A percentile compares a stretch with the other conserved stretches of the same genome.
phyloP scores from a whole-genome alignment of 2,888 invertebrate genomes.

The Drosophila emarginata region DNA sequence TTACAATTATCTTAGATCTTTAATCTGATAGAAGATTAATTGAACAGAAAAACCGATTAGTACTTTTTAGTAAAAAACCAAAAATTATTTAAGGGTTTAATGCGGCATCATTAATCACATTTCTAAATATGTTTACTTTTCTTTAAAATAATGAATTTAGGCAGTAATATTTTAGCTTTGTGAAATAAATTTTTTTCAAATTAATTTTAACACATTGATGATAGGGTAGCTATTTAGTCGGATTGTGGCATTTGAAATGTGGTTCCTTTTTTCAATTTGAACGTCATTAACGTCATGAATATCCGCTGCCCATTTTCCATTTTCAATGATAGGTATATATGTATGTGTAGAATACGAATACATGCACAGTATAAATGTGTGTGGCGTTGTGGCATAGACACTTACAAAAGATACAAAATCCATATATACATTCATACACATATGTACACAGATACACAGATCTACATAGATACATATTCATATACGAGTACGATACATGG shows the following conservation, averaged over 20 bases:
- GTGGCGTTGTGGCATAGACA: slow-evolving; percentile 7
- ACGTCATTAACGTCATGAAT: slow-evolving; percentile 67
- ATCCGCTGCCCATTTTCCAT: slow-evolving; percentile 60
- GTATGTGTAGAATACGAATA: not conserved
- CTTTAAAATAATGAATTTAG: not conserved
- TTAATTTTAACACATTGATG: not conserved
- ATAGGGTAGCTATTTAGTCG: not conserved
- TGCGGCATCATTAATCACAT: too few species aligned
- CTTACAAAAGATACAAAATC: slow-evolving; percentile 22
- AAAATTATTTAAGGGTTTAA: too few species aligned
- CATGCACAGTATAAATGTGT: not conserved
- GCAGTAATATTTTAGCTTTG: not conserved
- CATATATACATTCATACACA: slow-evolving; percentile 31
- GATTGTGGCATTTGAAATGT: not conserved
- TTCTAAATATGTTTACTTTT: too few species aligned
- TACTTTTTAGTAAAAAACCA: too few species aligned
- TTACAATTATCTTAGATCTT: not conserved
- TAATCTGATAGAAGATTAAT: too few species aligned
- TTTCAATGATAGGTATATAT: slow-evolving; percentile 38
- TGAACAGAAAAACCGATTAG: too few species aligned
- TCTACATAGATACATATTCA: slow-evolving; percentile 25
- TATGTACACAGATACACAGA: slow-evolving; percentile 37
- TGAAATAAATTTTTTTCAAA: not conserved
- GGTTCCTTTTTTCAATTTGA: slow-evolving; percentile 47
- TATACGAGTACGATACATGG: slow-evolving; percentile 40